These are phyloP conservation scores for Halcyon badia DNA, from an alignment of 2,797 vertebrate species.

Conservation along the genomic window DNA sequence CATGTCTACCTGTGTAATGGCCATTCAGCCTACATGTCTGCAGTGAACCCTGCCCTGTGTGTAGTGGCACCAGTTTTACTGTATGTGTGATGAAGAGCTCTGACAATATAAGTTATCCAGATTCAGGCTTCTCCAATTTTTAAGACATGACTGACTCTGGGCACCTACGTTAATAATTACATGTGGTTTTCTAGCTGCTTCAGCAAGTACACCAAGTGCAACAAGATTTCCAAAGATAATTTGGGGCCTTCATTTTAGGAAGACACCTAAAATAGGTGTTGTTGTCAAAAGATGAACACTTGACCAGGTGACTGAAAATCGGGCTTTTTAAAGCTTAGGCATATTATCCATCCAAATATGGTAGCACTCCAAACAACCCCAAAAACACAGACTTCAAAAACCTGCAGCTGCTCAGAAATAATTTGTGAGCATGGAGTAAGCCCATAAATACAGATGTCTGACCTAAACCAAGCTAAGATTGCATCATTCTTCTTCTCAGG, in stretches of 20 bases:
- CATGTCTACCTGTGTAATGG: not conserved
- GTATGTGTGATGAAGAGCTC: not conserved
- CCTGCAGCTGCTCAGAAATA: not conserved
- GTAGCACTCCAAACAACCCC: not conserved
- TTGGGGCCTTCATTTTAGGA: not conserved
- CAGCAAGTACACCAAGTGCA: not conserved
- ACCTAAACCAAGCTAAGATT: not conserved
- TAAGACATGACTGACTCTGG: not conserved
- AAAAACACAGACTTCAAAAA: not conserved
- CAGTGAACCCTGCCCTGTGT: not conserved
- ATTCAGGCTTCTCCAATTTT: not conserved
- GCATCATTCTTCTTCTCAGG: not conserved
- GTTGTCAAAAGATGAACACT: rapidly evolving
- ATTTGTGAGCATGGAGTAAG: not conserved
- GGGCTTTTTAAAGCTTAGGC: not conserved
- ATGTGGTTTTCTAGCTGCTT: not conserved
- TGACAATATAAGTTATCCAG: not conserved
- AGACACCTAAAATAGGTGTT: not conserved
- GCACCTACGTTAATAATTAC: not conserved
- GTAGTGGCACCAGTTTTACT: not conserved
- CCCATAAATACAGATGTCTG: not conserved
- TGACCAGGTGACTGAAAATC: not conserved
- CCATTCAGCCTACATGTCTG: not conserved
- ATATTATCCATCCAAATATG: not conserved
- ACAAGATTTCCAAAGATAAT: not conserved